A percentile compares a stretch with the other conserved stretches of the same genome.
These are phyloP conservation scores for Drosophila ohnishii DNA, from an alignment of 1,140 invertebrate species.

Conservation along the genomic window DNA sequence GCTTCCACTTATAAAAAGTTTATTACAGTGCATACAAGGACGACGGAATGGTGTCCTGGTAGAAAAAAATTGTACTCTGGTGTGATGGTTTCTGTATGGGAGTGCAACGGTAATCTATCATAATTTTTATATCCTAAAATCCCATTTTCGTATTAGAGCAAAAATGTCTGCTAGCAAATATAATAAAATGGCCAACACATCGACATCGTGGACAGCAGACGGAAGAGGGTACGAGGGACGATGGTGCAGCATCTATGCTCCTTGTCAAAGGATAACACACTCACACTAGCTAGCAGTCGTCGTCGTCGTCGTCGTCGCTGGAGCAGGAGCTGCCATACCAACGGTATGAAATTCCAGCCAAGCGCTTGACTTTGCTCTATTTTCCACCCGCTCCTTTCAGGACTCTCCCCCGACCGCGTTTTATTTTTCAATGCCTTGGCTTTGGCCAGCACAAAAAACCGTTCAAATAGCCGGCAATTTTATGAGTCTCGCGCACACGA, in stretches of 20 bases:
- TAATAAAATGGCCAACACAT: constrained; percentile 80
- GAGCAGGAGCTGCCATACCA: constrained; percentile 41
- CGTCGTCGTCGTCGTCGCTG: background rate
- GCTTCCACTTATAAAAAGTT: background rate
- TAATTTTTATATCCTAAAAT: constrained; percentile 83
- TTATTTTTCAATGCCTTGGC: constrained; percentile 77
- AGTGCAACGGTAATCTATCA: constrained; percentile 81
- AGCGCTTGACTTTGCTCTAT: constrained; percentile 70
- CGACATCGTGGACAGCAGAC: constrained; percentile 43
- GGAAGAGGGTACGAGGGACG: constrained; percentile 19
- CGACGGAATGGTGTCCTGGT: constrained; percentile 3
- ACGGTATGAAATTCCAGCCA: constrained; percentile 78
- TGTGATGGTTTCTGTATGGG: constrained; percentile 24
- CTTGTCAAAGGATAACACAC: constrained; percentile 78
- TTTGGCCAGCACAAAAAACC: constrained; percentile 69
- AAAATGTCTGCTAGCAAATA: constrained; percentile 82
- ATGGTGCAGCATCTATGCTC: constrained; percentile 47
- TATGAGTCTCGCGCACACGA: constrained; percentile 68
- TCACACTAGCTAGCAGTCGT: constrained; percentile 31
- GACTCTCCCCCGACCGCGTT: constrained; percentile 39
- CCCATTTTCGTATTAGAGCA: constrained; percentile 82
- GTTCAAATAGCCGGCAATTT: constrained; percentile 79
- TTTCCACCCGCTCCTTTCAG: constrained; percentile 40
- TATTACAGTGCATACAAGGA: constrained; percentile 11
- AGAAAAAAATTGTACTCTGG: constrained; percentile 7